Evolutionary conservation across 2,113 vertebrate genomes (phyloP).

Genomic region (Lamprotornis superbus): DNA sequence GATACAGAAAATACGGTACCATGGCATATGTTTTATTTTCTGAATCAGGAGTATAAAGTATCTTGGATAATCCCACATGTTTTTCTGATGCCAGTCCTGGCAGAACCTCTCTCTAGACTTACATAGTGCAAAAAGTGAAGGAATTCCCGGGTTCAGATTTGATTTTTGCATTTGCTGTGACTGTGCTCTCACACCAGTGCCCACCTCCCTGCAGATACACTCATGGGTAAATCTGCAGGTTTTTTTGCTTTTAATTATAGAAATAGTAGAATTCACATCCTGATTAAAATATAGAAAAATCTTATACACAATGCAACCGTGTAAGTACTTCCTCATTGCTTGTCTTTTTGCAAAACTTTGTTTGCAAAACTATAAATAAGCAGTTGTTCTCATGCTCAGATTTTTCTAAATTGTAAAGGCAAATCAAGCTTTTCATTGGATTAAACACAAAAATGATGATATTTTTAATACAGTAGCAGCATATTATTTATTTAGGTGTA

Average conservation of each 20-base stretch:
- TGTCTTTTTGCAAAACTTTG: background rate
- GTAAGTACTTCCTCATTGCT: constrained; percentile 59
- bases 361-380: background rate
- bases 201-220: background rate
- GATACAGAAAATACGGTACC: background rate
- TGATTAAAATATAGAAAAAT: constrained; percentile 62
- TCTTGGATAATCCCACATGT: background rate
- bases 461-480: background rate
- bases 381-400: background rate
- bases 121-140: background rate
- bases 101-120: background rate
- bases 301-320: constrained; percentile 42
- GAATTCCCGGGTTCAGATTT: background rate
- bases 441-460: background rate
- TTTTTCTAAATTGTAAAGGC: background rate
- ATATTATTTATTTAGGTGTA: background rate
- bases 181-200: background rate
- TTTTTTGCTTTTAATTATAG: constrained; percentile 61
- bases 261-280: constrained; percentile 49
- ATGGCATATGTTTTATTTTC: background rate
- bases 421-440: background rate
- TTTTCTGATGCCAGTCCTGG: background rate
- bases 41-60: background rate
- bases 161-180: constrained; percentile 25
- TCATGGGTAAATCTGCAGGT: constrained; percentile 34